Evolutionary conservation across 2,888 invertebrate genomes (phyloP).

Genomic region (Trissoscelio sp.): DNA sequence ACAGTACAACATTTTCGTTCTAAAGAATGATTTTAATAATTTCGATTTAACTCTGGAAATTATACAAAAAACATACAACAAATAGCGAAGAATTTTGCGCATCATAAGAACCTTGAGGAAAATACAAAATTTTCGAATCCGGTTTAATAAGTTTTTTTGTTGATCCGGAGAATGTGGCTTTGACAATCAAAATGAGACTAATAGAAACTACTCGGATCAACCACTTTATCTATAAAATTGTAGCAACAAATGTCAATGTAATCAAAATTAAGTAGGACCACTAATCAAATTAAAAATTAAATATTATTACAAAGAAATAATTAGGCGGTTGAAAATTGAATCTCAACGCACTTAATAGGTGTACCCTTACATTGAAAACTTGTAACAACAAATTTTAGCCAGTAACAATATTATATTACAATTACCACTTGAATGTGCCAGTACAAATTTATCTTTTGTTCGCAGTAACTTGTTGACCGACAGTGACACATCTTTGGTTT

Average conservation of each 20-base stretch:
- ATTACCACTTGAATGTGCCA: constrained; percentile 14
- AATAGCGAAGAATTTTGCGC: constrained; percentile 26
- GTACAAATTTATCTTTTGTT: constrained; percentile 6
- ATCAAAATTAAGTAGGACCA: constrained; percentile 15
- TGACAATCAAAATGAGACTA: constrained; percentile 25
- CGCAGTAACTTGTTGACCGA: not conserved
- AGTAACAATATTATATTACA: constrained; percentile 34
- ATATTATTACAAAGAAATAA: not conserved
- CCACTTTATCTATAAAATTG: constrained; percentile 6
- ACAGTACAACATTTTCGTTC: not conserved
- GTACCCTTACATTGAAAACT: not conserved
- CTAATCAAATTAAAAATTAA: too few species aligned
- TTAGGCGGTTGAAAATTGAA: too few species aligned
- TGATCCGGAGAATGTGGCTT: too few species aligned
- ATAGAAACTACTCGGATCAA: constrained; percentile 1
- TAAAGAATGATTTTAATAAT: not conserved
- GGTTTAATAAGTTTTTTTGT: too few species aligned
- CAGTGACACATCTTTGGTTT: constrained; percentile 65
- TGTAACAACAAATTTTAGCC: constrained; percentile 23
- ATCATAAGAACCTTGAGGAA: not conserved
- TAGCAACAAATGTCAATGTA: constrained; percentile 21
- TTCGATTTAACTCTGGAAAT: not conserved
- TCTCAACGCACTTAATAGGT: constrained; percentile 16
- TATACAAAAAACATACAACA: constrained; percentile 17
- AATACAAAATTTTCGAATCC: constrained; percentile 13